These are phyloP conservation scores for Drosophila neocordata DNA, from an alignment of 1,140 invertebrate species.

Conservation along the genomic window DNA sequence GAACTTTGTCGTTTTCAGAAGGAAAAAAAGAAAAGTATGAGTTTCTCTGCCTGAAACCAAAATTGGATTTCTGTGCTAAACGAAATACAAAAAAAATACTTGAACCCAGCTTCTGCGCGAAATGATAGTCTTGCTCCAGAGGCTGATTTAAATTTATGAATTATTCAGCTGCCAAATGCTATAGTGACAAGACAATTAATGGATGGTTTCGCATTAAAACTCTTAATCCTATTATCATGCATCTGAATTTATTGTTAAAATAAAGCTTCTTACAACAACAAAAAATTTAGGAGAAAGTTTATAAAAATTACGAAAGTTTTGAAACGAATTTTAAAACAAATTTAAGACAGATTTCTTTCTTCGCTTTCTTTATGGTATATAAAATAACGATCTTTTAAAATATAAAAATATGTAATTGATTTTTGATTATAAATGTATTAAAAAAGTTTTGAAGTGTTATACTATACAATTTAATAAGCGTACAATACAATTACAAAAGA, in stretches of 20 bases:
- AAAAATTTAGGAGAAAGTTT: no score
- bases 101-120: slow-evolving; percentile 41
- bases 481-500: no score
- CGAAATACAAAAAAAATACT: slow-evolving; percentile 22
- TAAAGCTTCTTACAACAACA: neutral
- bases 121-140: slow-evolving; percentile 38
- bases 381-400: no score
- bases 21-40: slow-evolving; percentile 15
- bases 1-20: slow-evolving; percentile 31
- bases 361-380: no score
- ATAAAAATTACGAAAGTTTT: no score
- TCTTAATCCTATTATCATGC: neutral
- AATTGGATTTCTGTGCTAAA: slow-evolving; percentile 56
- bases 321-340: no score
- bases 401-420: no score
- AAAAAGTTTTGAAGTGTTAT: no score
- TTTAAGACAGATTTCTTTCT: no score
- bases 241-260: neutral
- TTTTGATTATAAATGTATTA: no score
- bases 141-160: slow-evolving; percentile 49
- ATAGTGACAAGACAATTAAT: slow-evolving; percentile 33
- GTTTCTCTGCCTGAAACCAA: slow-evolving; percentile 27
- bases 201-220: neutral
- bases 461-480: no score
- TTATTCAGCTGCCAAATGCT: slow-evolving; percentile 31